Conservation (phyloP, 2,113 vertebrate genomes). For the Uria lomvia region DNA sequence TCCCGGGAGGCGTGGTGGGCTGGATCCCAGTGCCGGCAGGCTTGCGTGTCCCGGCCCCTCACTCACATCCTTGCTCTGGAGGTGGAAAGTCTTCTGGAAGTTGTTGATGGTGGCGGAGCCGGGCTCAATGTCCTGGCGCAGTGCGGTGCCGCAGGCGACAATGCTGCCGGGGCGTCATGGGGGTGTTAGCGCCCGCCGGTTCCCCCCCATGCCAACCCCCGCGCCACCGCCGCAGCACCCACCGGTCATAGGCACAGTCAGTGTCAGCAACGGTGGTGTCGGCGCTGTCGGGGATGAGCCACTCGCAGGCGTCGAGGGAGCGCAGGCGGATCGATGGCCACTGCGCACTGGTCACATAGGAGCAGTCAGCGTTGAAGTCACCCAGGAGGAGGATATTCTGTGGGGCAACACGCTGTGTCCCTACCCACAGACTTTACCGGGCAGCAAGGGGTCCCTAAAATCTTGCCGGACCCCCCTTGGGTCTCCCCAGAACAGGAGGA, state of each 20-base stretch:
- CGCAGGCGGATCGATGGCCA: not conserved
- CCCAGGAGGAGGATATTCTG: constrained; percentile 37
- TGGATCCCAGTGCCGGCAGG: not conserved
- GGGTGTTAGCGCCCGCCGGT: rapidly evolving
- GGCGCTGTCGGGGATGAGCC: not conserved
- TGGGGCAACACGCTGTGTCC: rapidly evolving
- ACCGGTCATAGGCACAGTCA: constrained; percentile 16
- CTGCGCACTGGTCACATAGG: not conserved
- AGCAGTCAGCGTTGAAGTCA: constrained; percentile 42
- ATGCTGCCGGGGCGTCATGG: not conserved
- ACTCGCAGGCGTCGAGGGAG: rapidly evolving
- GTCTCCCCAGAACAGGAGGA: not conserved
- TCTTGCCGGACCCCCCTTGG: rapidly evolving
- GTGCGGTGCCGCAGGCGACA: not conserved
- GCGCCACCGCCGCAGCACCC: rapidly evolving
- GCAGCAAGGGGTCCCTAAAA: not conserved
- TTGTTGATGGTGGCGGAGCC: not conserved
- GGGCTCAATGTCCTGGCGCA: not conserved
- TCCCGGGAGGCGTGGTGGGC: not conserved
- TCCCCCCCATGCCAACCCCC: rapidly evolving
- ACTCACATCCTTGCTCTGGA: constrained; percentile 43
- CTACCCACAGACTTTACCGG: rapidly evolving
- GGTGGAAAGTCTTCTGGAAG: constrained; percentile 1
- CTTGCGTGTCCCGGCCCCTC: rapidly evolving
- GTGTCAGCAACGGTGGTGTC: constrained; percentile 6